These are phyloP conservation scores for Drosophila obscura DNA, from an alignment of 1,140 invertebrate species.

Conservation along the genomic window DNA sequence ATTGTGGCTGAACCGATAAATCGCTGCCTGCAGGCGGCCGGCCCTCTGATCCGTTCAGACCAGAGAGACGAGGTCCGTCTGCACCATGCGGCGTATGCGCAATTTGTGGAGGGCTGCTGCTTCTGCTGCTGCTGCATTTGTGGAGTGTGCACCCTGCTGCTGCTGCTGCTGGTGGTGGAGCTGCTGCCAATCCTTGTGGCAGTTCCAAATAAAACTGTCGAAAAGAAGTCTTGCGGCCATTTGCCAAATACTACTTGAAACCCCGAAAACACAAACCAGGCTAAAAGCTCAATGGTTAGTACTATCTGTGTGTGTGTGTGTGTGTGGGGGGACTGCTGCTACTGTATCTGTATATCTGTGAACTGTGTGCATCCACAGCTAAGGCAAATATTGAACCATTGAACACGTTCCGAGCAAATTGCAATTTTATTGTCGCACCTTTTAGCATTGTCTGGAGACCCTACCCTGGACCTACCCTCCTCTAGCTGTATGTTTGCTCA, in stretches of 20 bases:
- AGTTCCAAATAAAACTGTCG: constrained; percentile 67
- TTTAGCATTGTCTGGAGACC: constrained; percentile 27
- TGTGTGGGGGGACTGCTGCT: constrained; percentile 1
- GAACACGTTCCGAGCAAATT: constrained; percentile 77
- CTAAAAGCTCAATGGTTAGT: constrained; percentile 44
- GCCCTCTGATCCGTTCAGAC: not conserved
- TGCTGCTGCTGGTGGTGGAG: constrained; percentile 10
- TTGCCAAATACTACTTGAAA: constrained; percentile 65
- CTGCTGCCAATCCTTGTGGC: not conserved
- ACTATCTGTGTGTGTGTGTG: constrained; percentile 13
- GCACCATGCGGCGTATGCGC: constrained; percentile 67
- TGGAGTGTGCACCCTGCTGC: constrained; percentile 17
- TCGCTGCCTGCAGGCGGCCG: constrained; percentile 45
- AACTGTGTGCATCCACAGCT: constrained; percentile 25
- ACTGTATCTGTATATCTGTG: not conserved
- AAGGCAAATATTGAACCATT: constrained; percentile 72
- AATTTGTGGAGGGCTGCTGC: constrained; percentile 41
- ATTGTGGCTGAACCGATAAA: constrained; percentile 40
- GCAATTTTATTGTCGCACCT: constrained; percentile 74
- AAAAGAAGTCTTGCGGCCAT: constrained; percentile 71
- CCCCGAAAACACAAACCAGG: not conserved
- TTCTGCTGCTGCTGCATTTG: constrained; percentile 45
- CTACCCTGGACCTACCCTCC: no score
- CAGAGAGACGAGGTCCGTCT: not conserved
- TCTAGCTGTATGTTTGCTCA: no score